These are phyloP conservation scores for Apomyelois bistriatella DNA, from an alignment of 2,888 invertebrate genomes.

Conservation along the genomic window DNA sequence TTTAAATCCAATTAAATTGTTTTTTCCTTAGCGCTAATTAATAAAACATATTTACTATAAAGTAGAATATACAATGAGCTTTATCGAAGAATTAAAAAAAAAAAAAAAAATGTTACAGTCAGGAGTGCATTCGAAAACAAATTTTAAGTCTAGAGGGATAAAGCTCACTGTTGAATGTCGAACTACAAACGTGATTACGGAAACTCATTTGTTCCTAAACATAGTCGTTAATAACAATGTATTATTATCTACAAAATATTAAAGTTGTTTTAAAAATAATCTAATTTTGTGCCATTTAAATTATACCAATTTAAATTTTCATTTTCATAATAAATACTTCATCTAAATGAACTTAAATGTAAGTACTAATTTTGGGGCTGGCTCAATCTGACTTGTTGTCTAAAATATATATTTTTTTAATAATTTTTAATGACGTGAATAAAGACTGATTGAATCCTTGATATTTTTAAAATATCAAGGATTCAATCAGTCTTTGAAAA, in stretches of 20 bases:
- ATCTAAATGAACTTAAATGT: too few relatives aligned
- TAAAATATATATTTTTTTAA: too few relatives aligned
- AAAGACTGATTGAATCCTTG: too few relatives aligned
- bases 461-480: too few relatives aligned
- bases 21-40: constrained; percentile 35
- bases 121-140: constrained; percentile 19
- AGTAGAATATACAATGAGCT: constrained; percentile 26
- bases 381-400: too few relatives aligned
- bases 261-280: constrained; percentile 6
- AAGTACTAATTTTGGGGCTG: too few relatives aligned
- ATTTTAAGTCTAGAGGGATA: constrained; percentile 15
- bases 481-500: too few relatives aligned
- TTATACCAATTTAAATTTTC: not conserved
- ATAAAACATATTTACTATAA: constrained; percentile 38
- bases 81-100: constrained; percentile 12
- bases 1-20: constrained; percentile 2
- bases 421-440: too few relatives aligned
- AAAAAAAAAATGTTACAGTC: constrained; percentile 10
- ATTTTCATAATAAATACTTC: too few relatives aligned
- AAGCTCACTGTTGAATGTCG: constrained; percentile 21
- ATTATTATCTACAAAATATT: constrained; percentile 7
- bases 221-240: constrained; percentile 8
- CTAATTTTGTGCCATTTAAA: not conserved
- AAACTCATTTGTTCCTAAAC: constrained; percentile 25
- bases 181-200: constrained; percentile 15